Evolutionary conservation across 2,888 invertebrate species (phyloP).

Genomic region (Napeogenes sylphis): DNA sequence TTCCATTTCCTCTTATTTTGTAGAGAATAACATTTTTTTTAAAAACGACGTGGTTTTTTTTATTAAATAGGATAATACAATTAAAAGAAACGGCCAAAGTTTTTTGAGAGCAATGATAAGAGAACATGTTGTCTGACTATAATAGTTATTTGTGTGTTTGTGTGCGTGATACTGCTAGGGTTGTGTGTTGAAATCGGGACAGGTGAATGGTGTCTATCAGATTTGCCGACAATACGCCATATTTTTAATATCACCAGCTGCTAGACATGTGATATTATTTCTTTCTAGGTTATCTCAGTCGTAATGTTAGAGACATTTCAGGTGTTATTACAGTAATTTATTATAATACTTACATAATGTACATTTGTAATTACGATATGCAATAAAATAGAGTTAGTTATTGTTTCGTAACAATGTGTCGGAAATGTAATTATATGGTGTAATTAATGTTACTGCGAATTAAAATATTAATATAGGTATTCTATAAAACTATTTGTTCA

Average conservation of each 20-base stretch:
- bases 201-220: constrained; percentile 21
- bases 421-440: neutral
- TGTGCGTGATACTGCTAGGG: neutral
- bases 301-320: no score
- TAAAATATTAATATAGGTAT: neutral
- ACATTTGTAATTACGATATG: neutral
- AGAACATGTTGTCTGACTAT: no score
- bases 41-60: no score
- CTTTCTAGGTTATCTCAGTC: no score
- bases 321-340: neutral
- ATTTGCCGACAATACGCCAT: constrained; percentile 11
- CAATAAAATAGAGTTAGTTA: no score
- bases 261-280: no score
- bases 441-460: neutral
- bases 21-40: no score
- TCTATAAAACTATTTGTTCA: neutral
- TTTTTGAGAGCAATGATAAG: no score
- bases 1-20: no score
- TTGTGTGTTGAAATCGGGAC: constrained; percentile 26
- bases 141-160: no score
- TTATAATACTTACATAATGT: neutral
- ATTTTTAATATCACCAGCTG: neutral
- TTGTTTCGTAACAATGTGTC: neutral
- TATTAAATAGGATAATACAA: no score
- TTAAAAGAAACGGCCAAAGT: no score